Base-by-base conservation (phyloP, 2,888 invertebrate genomes). In the Busseola fusca region DNA sequence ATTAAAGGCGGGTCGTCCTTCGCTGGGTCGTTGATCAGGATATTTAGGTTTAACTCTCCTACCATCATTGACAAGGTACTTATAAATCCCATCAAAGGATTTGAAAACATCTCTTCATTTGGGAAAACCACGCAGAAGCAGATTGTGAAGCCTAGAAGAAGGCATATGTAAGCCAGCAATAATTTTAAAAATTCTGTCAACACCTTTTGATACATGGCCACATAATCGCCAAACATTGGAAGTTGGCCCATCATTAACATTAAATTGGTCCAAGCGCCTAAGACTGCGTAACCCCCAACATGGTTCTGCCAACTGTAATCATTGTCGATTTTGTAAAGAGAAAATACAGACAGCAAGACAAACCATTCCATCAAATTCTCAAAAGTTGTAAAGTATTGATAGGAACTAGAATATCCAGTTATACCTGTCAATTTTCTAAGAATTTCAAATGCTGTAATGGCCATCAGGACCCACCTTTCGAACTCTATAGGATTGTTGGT, bases 341-440 rank as follows among this genome's bases (percentile, higher is more conserved):
- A 97, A 91, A 98, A 98, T 9, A 98, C 98, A 88, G 98, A 98
- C 14, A 97, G 96, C 34, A 98, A 97, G 64, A 98, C 98, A 86
- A 98, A 98, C 98, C 98, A 98, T 88, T 98, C 98, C 92, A 98
- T 97, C 59, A 98, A 96, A 90, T 98, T 98, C 84, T 98, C 98
- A 65, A 97, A 97, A 80, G 98, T 98, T 0, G 97, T 97, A 75
- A 98, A 97, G 89, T 98, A 98, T 85, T 98, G 98, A 82, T 96
- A 96, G 21, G 98, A 96, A 65, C 97, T 97, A 0, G 97, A 97
- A 88, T 98, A 98, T 0, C 98, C 98, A 0, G 98, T 97, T 9
- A 98, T 97, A 12, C 98, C 98, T 42, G 98, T 97, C 0, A 98
- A 91, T 90, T 98, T 98, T 9, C 98, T 95, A 70, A 97, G 92